Evolutionary conservation across 2,888 invertebrate genomes (phyloP).

Genomic region (Bugula neritina): DNA sequence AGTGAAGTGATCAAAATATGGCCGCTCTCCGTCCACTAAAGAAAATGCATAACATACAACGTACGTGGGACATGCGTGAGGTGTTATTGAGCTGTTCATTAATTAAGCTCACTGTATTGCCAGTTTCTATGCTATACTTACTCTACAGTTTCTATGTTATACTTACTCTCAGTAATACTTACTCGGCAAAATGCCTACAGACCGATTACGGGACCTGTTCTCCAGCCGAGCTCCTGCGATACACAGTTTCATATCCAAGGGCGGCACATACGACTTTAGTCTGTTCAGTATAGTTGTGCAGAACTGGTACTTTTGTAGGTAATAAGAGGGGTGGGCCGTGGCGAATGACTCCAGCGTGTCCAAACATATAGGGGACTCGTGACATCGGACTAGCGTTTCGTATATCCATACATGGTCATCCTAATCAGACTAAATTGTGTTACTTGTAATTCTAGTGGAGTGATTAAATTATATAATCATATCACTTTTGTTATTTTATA

Average conservation of each 20-base stretch:
- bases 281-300: neutral
- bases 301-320: neutral
- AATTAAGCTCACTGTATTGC: too few relatives aligned
- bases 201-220: neutral
- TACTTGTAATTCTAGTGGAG: too few relatives aligned
- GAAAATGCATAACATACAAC: too few relatives aligned
- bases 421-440: too few relatives aligned
- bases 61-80: too few relatives aligned
- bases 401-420: neutral
- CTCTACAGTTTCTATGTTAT: too few relatives aligned
- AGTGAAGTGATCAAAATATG: neutral
- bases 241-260: neutral
- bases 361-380: neutral
- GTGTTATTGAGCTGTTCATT: too few relatives aligned
- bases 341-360: neutral
- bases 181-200: neutral
- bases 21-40: neutral
- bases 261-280: neutral
- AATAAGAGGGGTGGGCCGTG: neutral
- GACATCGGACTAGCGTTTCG: neutral
- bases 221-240: neutral
- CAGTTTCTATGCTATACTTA: too few relatives aligned
- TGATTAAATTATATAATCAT: too few relatives aligned
- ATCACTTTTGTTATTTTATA: too few relatives aligned
- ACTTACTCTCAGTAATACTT: too few relatives aligned